Conservation (phyloP, 2,113 vertebrate species). For the Pyrgilauda ruficollis region DNA sequence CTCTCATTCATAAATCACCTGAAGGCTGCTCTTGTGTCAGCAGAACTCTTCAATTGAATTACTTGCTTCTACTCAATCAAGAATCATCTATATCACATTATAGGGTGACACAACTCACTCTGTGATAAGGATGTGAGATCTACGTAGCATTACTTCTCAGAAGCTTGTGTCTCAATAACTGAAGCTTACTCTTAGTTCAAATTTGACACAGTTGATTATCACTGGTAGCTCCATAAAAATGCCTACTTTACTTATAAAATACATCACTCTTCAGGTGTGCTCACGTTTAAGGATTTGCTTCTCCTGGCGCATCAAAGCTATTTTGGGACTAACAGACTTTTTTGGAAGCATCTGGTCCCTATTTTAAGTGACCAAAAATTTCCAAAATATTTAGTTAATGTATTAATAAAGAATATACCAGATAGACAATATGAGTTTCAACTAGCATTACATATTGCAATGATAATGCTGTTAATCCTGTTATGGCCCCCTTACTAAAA, state of each 20-base stretch:
- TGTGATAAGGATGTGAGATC: neutral
- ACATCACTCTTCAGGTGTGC: neutral
- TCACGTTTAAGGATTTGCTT: neutral
- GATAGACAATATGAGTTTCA: neutral
- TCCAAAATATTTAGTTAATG: neutral
- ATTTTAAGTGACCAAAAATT: neutral
- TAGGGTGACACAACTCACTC: neutral
- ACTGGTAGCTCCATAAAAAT: neutral
- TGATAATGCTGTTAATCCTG: neutral
- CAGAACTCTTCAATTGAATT: constrained; percentile 47
- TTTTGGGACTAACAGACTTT: neutral
- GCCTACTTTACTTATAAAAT: neutral
- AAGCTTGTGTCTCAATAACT: neutral
- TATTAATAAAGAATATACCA: neutral
- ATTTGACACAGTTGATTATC: neutral
- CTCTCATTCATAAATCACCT: constrained; percentile 52
- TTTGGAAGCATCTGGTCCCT: neutral
- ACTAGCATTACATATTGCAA: neutral
- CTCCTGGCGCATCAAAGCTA: neutral
- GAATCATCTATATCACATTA: constrained; percentile 39
- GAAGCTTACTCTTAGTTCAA: neutral
- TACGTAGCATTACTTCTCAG: neutral
- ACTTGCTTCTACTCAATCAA: constrained; percentile 38
- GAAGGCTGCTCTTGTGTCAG: constrained; percentile 38
- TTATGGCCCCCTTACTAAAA: neutral